phyloP scores from a whole-genome alignment of 2,113 vertebrate species.

The Perca schrenkii region DNA sequence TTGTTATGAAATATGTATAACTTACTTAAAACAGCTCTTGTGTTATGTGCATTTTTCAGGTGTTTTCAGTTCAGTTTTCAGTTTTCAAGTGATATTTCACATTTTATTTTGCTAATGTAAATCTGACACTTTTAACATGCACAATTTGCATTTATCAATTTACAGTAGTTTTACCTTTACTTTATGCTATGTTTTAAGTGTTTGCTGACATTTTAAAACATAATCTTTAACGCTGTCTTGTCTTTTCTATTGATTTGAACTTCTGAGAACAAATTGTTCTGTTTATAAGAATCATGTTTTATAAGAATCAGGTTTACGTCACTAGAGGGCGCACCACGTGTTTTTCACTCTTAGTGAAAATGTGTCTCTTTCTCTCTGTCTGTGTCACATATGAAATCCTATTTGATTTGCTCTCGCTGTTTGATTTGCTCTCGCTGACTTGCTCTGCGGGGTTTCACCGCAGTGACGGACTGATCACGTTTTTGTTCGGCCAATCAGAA shows the following conservation, averaged over 20 bases:
- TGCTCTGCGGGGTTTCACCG: too few species aligned
- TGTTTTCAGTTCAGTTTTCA: background rate
- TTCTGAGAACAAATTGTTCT: background rate
- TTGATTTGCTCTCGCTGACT: too few species aligned
- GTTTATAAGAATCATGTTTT: too few species aligned
- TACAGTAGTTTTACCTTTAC: background rate
- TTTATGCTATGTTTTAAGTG: background rate
- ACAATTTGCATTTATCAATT: background rate
- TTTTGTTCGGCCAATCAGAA: constrained; percentile 51
- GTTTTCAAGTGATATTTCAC: background rate
- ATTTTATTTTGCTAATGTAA: background rate
- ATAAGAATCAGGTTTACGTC: background rate
- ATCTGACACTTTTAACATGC: background rate
- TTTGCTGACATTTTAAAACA: background rate
- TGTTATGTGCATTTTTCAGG: background rate
- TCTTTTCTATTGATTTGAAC: background rate
- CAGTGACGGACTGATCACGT: constrained; percentile 28
- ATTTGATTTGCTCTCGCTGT: background rate
- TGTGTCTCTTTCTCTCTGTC: background rate
- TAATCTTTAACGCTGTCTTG: background rate
- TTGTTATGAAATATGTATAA: background rate
- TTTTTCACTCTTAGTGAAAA: background rate
- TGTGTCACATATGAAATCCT: background rate
- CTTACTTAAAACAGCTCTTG: background rate
- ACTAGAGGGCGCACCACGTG: constrained; percentile 4